These are phyloP conservation scores for Pogonophryne albipinna DNA, from an alignment of 2,797 vertebrate genomes.

Conservation along the genomic window DNA sequence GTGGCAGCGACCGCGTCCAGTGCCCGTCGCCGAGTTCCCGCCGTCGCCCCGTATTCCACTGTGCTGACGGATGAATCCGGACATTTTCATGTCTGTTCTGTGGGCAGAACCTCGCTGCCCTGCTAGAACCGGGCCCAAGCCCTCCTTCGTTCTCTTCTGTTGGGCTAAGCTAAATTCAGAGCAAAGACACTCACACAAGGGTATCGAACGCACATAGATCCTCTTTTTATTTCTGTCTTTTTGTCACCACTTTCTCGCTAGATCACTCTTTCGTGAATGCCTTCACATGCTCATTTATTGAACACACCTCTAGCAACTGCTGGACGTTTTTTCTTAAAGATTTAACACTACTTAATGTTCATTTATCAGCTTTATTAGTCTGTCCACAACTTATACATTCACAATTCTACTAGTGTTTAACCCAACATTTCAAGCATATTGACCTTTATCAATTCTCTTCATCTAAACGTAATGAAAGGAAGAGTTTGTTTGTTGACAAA, in stretches of 20 bases:
- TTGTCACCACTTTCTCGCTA: neutral
- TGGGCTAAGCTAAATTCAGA: conserved; percentile 86
- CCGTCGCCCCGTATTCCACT: conserved; percentile 35
- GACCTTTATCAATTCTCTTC: conserved; percentile 57
- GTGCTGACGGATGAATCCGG: conserved; percentile 83
- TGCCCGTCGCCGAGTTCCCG: conserved; percentile 16
- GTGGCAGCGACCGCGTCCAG: conserved; percentile 26
- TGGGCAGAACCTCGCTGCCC: conserved; percentile 83
- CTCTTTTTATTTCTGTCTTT: neutral
- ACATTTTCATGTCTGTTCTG: conserved; percentile 85
- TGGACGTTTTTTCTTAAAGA: conserved; percentile 36
- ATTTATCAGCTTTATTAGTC: conserved; percentile 35
- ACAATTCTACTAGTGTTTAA: conserved; percentile 8
- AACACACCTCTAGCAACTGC: conserved; percentile 13
- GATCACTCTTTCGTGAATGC: conserved; percentile 53
- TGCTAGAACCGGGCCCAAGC: conserved; percentile 84
- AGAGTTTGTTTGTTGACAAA: conserved; percentile 12
- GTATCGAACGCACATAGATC: conserved; percentile 74
- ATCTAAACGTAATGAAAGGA: neutral
- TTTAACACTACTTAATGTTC: conserved; percentile 60
- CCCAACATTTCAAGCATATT: conserved; percentile 50
- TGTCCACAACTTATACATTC: conserved; percentile 4
- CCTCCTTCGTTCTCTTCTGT: conserved; percentile 83
- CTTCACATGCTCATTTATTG: conserved; percentile 45
- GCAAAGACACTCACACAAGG: conserved; percentile 82